Evolutionary conservation across 2,797 vertebrate species (phyloP).

Genomic region (Thunnus albacares): DNA sequence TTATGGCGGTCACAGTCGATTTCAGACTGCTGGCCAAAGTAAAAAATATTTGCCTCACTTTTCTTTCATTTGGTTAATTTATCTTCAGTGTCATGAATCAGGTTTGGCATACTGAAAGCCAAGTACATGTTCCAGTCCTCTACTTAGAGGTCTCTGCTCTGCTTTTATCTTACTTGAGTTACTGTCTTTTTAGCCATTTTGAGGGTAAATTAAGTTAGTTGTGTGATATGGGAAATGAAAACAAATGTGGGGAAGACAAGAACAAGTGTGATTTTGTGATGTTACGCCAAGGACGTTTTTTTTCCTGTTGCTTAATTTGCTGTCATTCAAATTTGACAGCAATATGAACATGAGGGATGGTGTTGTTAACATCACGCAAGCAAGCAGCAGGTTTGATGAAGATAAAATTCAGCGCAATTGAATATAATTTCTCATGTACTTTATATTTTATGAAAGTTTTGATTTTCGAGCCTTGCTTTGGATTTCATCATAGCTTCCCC

Average conservation of each 20-base stretch:
- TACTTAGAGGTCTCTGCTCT: constrained; percentile 14
- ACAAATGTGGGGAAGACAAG: constrained; percentile 25
- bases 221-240: constrained; percentile 40
- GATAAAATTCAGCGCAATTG: constrained; percentile 1
- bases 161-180: constrained; percentile 27
- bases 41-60: constrained; percentile 18
- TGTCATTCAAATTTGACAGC: constrained; percentile 33
- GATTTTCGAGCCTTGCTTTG: constrained; percentile 44
- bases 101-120: constrained; percentile 25
- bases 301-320: constrained; percentile 11
- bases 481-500: constrained; percentile 47
- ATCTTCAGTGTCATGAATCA: constrained; percentile 5
- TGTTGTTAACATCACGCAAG: constrained; percentile 9
- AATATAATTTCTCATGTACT: constrained; percentile 14
- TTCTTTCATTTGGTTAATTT: constrained; percentile 29
- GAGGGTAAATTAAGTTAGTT: constrained; percentile 22
- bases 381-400: not conserved
- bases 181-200: constrained; percentile 28
- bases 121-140: constrained; percentile 7
- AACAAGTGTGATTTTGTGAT: constrained; percentile 34
- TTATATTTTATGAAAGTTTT: constrained; percentile 19
- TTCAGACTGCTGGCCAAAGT: constrained; percentile 19
- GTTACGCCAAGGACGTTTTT: constrained; percentile 24
- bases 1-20: constrained; percentile 7
- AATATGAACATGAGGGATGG: constrained; percentile 5